These are phyloP conservation scores for Nothoprocta pentlandii DNA, from an alignment of 2,113 vertebrate genomes.

Conservation along the genomic window DNA sequence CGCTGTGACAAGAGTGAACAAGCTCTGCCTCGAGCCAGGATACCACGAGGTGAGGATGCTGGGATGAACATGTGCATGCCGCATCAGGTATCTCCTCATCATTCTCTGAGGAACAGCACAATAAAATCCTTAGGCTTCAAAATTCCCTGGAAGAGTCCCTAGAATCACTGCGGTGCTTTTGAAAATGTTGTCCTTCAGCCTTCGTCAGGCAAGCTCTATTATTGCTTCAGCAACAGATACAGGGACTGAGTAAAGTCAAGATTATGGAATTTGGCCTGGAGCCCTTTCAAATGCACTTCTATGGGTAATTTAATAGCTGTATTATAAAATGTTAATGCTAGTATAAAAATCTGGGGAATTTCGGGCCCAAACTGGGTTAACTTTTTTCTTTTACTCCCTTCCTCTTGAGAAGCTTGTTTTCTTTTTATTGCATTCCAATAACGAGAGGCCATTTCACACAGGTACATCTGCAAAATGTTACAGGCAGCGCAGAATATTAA, in stretches of 20 bases:
- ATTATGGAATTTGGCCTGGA: constrained; percentile 29
- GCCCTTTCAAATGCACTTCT: constrained; percentile 32
- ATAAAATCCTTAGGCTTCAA: fast-evolving
- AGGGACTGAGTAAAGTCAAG: background rate
- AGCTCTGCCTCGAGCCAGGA: background rate
- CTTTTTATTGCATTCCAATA: constrained; percentile 70
- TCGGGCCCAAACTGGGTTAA: constrained; percentile 10
- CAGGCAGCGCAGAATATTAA: constrained; percentile 63
- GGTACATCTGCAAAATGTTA: constrained; percentile 72
- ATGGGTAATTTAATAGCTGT: constrained; percentile 51
- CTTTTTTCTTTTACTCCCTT: constrained; percentile 42
- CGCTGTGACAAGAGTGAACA: background rate
- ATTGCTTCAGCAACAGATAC: background rate
- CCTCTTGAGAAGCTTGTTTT: constrained; percentile 57
- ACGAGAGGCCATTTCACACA: constrained; percentile 55
- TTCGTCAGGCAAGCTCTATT: background rate
- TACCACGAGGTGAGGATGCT: background rate
- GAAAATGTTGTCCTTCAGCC: background rate
- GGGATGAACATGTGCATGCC: fast-evolving
- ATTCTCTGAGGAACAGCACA: fast-evolving
- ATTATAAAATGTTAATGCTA: constrained; percentile 64
- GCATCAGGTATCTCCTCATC: fast-evolving
- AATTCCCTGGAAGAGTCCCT: background rate
- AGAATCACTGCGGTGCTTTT: background rate
- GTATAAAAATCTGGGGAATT: constrained; percentile 65